Evolutionary conservation across 2,113 vertebrate species (phyloP).

Genomic region (Osmerus mordax): DNA sequence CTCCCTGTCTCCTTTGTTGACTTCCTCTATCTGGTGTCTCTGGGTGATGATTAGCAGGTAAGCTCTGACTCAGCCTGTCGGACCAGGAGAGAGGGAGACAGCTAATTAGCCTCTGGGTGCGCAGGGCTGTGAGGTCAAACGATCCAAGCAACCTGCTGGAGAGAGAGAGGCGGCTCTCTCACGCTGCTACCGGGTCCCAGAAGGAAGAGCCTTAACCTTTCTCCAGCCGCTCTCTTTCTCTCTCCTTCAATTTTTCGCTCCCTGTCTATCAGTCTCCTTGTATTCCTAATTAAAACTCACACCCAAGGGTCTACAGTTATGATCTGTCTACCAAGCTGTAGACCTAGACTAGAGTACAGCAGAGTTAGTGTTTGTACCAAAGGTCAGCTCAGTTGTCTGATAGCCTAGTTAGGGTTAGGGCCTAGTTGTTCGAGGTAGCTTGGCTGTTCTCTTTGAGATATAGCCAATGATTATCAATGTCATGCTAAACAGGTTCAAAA

Average conservation of each 20-base stretch:
- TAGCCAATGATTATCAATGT: too few relatives aligned
- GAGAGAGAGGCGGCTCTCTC: slow-evolving; percentile 21
- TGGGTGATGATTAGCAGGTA: slow-evolving; percentile 67
- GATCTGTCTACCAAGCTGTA: neutral
- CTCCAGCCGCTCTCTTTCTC: slow-evolving; percentile 53
- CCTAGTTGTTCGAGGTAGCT: neutral
- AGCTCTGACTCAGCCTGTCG: slow-evolving; percentile 66
- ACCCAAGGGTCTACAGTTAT: slow-evolving; percentile 21
- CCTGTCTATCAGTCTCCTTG: slow-evolving; percentile 38
- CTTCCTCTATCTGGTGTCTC: neutral
- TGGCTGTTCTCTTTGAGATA: neutral
- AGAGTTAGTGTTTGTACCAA: neutral
- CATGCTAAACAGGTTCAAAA: neutral
- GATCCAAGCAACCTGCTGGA: slow-evolving; percentile 58
- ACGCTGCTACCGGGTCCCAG: slow-evolving; percentile 43
- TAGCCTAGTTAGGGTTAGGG: too few relatives aligned
- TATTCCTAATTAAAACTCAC: slow-evolving; percentile 61
- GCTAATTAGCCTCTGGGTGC: slow-evolving; percentile 77
- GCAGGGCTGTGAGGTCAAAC: slow-evolving; percentile 74
- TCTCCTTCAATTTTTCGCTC: neutral
- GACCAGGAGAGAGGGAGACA: slow-evolving; percentile 24
- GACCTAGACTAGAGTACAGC: neutral
- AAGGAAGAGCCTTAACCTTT: slow-evolving; percentile 67
- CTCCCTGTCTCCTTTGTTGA: neutral
- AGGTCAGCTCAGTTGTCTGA: too few relatives aligned